phyloP scores from a whole-genome alignment of 2,113 vertebrate species.

The cat (Felis catus) region DNA sequence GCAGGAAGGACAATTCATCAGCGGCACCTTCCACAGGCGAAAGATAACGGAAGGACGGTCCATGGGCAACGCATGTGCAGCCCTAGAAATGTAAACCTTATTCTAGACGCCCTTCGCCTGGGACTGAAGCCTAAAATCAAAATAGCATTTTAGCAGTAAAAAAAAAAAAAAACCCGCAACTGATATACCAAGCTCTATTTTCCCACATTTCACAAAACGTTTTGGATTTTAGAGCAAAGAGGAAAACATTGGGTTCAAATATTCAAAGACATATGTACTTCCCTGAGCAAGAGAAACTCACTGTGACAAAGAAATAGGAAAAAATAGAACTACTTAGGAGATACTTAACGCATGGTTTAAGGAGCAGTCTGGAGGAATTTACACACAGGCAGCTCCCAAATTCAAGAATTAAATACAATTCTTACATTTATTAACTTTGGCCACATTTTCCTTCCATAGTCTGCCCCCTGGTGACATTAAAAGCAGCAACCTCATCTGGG shows the following conservation, averaged over 20 bases:
- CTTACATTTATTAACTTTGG: not conserved
- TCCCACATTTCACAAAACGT: constrained; percentile 30
- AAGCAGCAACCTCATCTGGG: not conserved
- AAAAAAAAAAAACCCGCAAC: not conserved
- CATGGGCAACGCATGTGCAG: fast-evolving
- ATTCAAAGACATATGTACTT: constrained; percentile 3
- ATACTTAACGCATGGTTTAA: not conserved
- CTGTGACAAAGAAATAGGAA: not conserved
- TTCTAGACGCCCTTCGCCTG: not conserved
- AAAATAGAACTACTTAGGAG: not conserved
- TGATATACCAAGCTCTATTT: not conserved
- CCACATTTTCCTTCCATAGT: not conserved
- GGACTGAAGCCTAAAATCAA: not conserved
- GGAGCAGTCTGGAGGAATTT: not conserved
- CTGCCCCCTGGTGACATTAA: constrained; percentile 51
- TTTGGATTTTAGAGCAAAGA: constrained; percentile 52
- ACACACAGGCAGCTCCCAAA: not conserved
- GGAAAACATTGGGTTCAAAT: constrained; percentile 42
- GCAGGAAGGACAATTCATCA: not conserved
- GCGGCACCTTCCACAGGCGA: fast-evolving
- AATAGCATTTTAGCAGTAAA: not conserved
- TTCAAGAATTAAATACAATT: not conserved
- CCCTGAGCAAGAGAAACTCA: not conserved
- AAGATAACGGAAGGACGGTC: not conserved
- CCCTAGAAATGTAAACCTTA: not conserved